Evolutionary conservation across 1,140 invertebrate genomes (phyloP), one percentile per base, ranked within the genome.

Genomic region (Tetramorium alpestre): DNA sequence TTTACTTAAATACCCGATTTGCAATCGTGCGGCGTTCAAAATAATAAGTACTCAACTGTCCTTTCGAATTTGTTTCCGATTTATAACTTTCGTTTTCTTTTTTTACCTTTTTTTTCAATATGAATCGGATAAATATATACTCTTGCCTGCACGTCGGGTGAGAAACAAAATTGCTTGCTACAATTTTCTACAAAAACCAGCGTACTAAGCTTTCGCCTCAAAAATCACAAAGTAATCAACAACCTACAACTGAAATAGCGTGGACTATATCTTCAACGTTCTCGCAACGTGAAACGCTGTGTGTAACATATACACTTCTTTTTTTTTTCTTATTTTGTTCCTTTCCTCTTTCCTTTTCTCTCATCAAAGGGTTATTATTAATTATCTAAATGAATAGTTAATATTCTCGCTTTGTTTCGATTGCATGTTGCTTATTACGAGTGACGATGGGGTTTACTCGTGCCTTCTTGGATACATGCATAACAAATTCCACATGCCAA

Each of bases 401-500:
- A 90, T 92, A 93, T 91, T 89, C 87, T 92, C 77, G 89, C 90
- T 88, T 92, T 73, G 73, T 89, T 81, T 91, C 47, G 25, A 72
- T 87, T 51, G 67, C 87, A 41, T 85, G 84, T 65, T 89, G 86
- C 51, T 88, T 91, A 81, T 89, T 90, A 89, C 64, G 91, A 88
- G 87, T 87, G 89, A 91, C 93, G 93, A 94, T 92, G 94, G 93
- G 93, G 93, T 93, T 91, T 94, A 92, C 92, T 92, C 89, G 87
- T 88, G 91, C 93, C 94, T 90, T 94, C 94, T 95, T 95, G 95
- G 94, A 89, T 95, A 94, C 94, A 95, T 95, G 95, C 95, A 95
- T 95, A 95, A 95, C 95, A 95, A 95, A 95, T 95, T 95, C 95
- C 95, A 95, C 95, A 95, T 95, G 94, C 95, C 95, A 95, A 95